phyloP scores from a whole-genome alignment of 2,113 vertebrate species.

The Silurus glanis region DNA sequence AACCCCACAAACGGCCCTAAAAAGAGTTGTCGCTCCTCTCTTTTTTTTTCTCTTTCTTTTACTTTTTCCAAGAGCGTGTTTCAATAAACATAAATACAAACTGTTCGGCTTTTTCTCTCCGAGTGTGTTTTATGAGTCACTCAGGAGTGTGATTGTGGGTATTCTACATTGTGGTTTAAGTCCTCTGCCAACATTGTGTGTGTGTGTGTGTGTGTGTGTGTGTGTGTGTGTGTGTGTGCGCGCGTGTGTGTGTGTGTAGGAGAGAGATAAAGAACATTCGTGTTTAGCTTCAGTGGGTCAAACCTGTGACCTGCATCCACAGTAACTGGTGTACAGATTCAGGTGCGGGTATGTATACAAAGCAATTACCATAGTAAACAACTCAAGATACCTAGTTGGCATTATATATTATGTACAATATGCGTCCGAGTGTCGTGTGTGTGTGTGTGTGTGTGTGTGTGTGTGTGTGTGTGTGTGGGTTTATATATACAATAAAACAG shows the following conservation, averaged over 20 bases:
- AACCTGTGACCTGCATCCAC: constrained; percentile 52
- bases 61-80: constrained; percentile 1
- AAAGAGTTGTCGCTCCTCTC: background rate
- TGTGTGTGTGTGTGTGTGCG: constrained; percentile 2
- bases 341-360: constrained; percentile 47
- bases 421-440: constrained; percentile 48
- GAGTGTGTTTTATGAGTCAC: constrained; percentile 4
- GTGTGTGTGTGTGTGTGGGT: constrained; percentile 31
- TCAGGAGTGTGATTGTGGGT: constrained; percentile 7
- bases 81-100: constrained; percentile 21
- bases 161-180: constrained; percentile 13
- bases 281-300: constrained; percentile 51
- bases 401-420: constrained; percentile 74
- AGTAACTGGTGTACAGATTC: constrained; percentile 47
- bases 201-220: background rate
- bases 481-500: constrained; percentile 71
- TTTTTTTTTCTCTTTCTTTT: too few relatives aligned
- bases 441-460: constrained; percentile 21
- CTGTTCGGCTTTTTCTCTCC: constrained; percentile 6
- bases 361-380: constrained; percentile 36
- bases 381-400: constrained; percentile 63
- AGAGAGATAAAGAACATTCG: constrained; percentile 42
- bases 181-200: background rate
- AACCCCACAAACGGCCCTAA: background rate
- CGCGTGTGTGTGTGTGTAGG: background rate